Conservation (phyloP, 1,140 invertebrate species). For the Drosophila cardini region DNA sequence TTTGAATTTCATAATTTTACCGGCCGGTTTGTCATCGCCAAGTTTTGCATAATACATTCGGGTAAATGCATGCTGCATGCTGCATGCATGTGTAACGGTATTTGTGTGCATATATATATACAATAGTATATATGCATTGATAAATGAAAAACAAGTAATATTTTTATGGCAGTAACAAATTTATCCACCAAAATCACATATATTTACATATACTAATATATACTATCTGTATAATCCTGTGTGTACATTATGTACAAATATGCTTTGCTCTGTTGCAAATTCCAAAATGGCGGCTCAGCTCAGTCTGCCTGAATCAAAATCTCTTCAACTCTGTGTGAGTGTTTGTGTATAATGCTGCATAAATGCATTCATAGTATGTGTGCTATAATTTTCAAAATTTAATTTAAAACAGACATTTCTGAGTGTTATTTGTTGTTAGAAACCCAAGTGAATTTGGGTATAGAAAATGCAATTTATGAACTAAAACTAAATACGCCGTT, state of each 20-base stretch:
- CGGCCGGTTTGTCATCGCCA: slow-evolving; percentile 38
- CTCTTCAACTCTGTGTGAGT: slow-evolving; percentile 21
- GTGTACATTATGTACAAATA: slow-evolving; percentile 9
- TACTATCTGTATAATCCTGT: slow-evolving; percentile 3
- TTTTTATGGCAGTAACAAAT: not conserved
- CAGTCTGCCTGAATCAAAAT: slow-evolving; percentile 1
- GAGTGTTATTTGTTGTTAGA: too few species aligned
- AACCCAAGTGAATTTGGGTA: too few species aligned
- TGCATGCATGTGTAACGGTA: slow-evolving; percentile 25
- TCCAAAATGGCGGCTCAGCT: slow-evolving; percentile 65
- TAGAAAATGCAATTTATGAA: not conserved
- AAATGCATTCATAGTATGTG: not conserved
- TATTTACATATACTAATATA: not conserved
- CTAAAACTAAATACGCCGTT: not conserved
- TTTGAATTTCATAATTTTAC: slow-evolving; percentile 28
- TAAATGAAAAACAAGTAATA: slow-evolving; percentile 4
- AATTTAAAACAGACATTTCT: too few species aligned
- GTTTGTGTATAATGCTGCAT: not conserved
- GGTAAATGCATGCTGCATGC: not conserved
- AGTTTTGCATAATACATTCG: slow-evolving; percentile 43
- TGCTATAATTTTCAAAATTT: slow-evolving; percentile 19
- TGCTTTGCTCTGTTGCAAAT: slow-evolving; percentile 35
- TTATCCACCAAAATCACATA: not conserved
- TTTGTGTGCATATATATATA: not conserved
- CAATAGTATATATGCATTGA: not conserved